Evolutionary conservation across 2,888 invertebrate species (phyloP).

Genomic region (Syrphus vitripennis): DNA sequence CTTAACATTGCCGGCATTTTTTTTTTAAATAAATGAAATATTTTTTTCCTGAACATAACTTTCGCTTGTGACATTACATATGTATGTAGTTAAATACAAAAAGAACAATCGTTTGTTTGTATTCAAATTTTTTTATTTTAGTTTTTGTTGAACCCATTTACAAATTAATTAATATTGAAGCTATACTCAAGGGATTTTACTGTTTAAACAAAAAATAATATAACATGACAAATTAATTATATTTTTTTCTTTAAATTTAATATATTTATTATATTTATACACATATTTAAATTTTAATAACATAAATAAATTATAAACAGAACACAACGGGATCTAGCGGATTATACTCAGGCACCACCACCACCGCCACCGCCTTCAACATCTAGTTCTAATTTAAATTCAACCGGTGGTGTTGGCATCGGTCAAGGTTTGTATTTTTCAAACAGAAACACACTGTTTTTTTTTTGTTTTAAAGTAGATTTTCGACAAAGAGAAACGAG

Average conservation of each 20-base stretch:
- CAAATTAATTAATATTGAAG: neutral
- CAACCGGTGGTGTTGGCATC: conserved; percentile 63
- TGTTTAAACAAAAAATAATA: neutral
- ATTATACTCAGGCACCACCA: conserved; percentile 63
- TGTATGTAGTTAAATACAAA: neutral
- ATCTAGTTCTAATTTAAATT: conserved; percentile 55
- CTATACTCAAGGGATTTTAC: neutral
- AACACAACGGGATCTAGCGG: conserved; percentile 66
- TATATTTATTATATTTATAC: neutral
- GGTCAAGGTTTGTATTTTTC: conserved; percentile 70
- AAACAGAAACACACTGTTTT: conserved; percentile 27
- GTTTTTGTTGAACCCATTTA: neutral
- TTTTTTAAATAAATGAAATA: neutral
- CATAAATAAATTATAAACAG: conserved; percentile 64
- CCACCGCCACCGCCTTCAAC: conserved; percentile 54
- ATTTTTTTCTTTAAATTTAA: neutral
- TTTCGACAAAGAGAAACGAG: conserved; percentile 56
- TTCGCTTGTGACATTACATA: neutral
- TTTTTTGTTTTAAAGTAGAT: conserved; percentile 28
- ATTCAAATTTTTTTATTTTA: neutral
- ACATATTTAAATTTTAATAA: conserved; percentile 49
- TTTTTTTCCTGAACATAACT: neutral
- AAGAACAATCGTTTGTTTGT: neutral
- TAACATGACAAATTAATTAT: neutral
- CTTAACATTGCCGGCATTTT: no score